phyloP scores from a whole-genome alignment of 1,140 invertebrate genomes.

The Papilio helenus region DNA sequence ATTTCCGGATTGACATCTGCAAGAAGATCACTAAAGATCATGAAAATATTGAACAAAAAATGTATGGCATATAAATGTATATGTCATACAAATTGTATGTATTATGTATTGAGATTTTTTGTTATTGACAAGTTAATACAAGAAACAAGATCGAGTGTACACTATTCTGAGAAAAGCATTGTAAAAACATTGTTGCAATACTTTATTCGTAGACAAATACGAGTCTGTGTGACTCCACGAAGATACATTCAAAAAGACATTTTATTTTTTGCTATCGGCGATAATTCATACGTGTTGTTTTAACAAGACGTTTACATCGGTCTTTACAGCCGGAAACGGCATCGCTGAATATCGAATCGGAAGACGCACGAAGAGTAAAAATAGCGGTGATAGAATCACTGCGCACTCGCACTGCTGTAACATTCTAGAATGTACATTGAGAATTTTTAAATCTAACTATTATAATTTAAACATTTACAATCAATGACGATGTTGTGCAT shows the following conservation, averaged over 20 bases:
- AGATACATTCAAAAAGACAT: not conserved
- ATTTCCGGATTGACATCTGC: too few species aligned
- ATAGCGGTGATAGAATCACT: slow-evolving; percentile 27
- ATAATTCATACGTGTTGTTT: slow-evolving; percentile 9
- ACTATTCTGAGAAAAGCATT: too few species aligned
- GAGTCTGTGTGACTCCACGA: too few species aligned
- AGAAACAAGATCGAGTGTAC: too few species aligned
- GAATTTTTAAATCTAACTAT: not conserved
- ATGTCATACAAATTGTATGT: too few species aligned
- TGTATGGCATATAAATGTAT: too few species aligned
- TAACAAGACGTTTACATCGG: slow-evolving; percentile 6
- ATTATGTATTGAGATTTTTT: too few species aligned
- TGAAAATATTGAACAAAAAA: too few species aligned
- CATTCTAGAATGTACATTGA: slow-evolving; percentile 14
- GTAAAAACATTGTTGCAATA: not conserved
- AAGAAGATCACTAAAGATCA: too few species aligned
- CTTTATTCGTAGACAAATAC: not conserved
- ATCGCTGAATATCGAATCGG: slow-evolving; percentile 30
- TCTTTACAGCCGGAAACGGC: slow-evolving; percentile 29
- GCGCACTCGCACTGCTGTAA: slow-evolving; percentile 18
- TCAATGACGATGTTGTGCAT: too few species aligned
- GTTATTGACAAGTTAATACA: too few species aligned
- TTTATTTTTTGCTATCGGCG: not conserved
- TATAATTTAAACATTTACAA: not conserved
- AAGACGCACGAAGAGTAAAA: slow-evolving; percentile 31